These are phyloP conservation scores for Ictalurus furcatus DNA, from an alignment of 2,113 vertebrate species.

Conservation along the genomic window DNA sequence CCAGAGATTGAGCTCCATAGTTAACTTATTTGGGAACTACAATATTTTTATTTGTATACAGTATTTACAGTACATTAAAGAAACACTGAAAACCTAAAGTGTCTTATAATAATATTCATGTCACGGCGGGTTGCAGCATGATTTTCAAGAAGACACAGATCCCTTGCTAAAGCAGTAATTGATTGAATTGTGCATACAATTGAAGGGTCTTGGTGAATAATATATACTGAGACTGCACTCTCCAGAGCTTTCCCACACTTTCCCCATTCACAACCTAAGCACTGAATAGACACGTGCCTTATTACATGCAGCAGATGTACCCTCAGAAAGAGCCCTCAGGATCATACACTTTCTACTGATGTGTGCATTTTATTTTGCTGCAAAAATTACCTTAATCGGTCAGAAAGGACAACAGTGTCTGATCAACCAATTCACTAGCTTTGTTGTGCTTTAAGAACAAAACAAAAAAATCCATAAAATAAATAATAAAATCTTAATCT, in stretches of 20 bases:
- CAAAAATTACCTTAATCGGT: not conserved
- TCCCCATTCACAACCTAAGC: not conserved
- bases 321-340: not conserved
- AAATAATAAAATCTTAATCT: not conserved
- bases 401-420: not conserved
- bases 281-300: constrained; percentile 37
- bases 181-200: constrained; percentile 6
- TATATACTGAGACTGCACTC: constrained; percentile 33
- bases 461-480: not conserved
- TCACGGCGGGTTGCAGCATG: not conserved
- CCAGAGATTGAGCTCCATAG: not conserved
- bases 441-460: not conserved
- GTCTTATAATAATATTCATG: not conserved
- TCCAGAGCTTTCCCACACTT: constrained; percentile 44
- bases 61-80: not conserved
- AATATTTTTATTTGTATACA: not conserved
- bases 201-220: not conserved
- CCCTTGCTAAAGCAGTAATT: constrained; percentile 21
- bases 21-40: not conserved
- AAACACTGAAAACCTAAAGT: not conserved
- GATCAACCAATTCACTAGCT: not conserved
- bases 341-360: not conserved
- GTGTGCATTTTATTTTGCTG: not conserved
- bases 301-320: constrained; percentile 31
- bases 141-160: not conserved